Evolutionary conservation across 1,140 invertebrate species (phyloP).

Genomic region (Ptiloglossa arizonensis): DNA sequence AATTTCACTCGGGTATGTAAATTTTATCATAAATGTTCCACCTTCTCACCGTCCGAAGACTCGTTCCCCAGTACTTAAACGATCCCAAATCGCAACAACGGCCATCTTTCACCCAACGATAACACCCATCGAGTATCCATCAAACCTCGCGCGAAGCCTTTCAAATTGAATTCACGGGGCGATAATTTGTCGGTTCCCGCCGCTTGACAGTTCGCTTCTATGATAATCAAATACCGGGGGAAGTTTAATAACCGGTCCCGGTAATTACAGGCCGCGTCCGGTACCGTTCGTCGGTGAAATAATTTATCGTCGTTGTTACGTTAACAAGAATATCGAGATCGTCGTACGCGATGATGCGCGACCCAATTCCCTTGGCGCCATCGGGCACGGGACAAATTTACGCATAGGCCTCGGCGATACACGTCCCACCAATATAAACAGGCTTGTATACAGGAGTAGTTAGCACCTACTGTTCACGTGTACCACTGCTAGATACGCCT

Average conservation of each 20-base stretch:
- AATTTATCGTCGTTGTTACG: slow-evolving; percentile 42
- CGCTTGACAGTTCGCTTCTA: slow-evolving; percentile 29
- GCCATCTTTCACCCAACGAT: neutral
- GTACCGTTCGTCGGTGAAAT: slow-evolving; percentile 21
- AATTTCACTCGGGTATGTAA: too few species aligned
- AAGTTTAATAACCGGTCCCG: slow-evolving; percentile 55
- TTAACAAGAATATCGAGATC: slow-evolving; percentile 35
- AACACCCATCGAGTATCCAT: neutral
- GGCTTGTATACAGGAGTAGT: slow-evolving; percentile 67
- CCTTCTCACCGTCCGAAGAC: too few species aligned
- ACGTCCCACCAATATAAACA: slow-evolving; percentile 60
- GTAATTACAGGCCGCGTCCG: slow-evolving; percentile 43
- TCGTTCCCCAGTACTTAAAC: too few species aligned
- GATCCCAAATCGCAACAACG: too few species aligned
- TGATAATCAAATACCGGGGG: slow-evolving; percentile 44
- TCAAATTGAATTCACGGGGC: slow-evolving; percentile 12
- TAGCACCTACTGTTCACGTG: slow-evolving; percentile 66
- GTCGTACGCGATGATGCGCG: slow-evolving; percentile 27
- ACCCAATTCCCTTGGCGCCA: slow-evolving; percentile 55
- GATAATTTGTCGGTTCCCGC: slow-evolving; percentile 2
- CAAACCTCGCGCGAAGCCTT: neutral
- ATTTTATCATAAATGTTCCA: too few species aligned
- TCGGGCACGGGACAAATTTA: slow-evolving; percentile 45
- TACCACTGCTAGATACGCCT: slow-evolving; percentile 61
- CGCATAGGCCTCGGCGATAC: slow-evolving; percentile 11